phyloP scores from a whole-genome alignment of 2,888 invertebrate species.

The Clistopyga incitator region DNA sequence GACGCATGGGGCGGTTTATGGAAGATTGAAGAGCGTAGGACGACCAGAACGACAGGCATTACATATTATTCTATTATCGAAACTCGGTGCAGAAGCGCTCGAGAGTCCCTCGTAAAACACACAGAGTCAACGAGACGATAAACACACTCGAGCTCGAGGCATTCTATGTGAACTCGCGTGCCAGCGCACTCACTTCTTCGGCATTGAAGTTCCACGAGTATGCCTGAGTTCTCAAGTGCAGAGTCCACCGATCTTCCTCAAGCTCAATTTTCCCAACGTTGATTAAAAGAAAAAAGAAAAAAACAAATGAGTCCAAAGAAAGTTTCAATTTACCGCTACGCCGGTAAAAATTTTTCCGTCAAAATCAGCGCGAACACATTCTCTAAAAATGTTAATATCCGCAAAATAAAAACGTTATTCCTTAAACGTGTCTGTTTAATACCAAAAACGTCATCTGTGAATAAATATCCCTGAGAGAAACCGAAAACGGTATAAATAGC shows the following conservation, averaged over 20 bases:
- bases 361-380: not conserved
- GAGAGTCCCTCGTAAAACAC: constrained; percentile 69
- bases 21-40: constrained; percentile 34
- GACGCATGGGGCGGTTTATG: constrained; percentile 21
- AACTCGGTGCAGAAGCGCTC: constrained; percentile 64
- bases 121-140: constrained; percentile 76
- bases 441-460: too few species aligned
- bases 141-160: constrained; percentile 71
- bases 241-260: constrained; percentile 21
- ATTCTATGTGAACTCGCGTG: constrained; percentile 21
- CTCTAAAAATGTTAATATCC: too few species aligned
- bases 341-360: not conserved
- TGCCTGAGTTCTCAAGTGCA: constrained; percentile 35
- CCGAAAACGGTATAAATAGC: too few species aligned
- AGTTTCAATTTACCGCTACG: not conserved
- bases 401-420: not conserved
- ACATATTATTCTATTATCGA: constrained; percentile 75
- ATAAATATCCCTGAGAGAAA: too few species aligned
- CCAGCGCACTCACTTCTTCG: constrained; percentile 20
- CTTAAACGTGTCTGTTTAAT: too few species aligned
- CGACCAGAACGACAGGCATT: constrained; percentile 71
- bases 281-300: not conserved
- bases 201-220: constrained; percentile 22
- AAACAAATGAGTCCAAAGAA: not conserved
- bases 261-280: constrained; percentile 4